Evolutionary conservation across 2,888 invertebrate genomes (phyloP), one percentile per base, ranked within the genome.

Genomic region (Protodeltote pygarga): DNA sequence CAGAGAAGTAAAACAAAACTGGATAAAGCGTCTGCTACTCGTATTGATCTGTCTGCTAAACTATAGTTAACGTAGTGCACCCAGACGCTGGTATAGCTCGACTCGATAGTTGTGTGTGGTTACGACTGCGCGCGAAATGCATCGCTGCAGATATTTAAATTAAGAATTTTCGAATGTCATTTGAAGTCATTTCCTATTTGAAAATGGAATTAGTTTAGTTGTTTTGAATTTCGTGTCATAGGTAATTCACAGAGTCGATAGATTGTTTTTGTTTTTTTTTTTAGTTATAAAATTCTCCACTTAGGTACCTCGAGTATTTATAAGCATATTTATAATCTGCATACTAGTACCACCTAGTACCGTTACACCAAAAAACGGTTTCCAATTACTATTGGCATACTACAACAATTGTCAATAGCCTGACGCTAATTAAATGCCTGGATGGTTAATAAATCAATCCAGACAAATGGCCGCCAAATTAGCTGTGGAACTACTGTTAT

Each of bases 41-140:
- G 66, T 65, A 66, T 66, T 63, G 65, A 65, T 65, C 66, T 38
- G 65, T 66, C 67, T 55, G 60, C 58, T 53, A 50, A 57, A 45
- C 44, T 61, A 49, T 45, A 50, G 55, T 41, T 54, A 50, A 50
- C 60, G 57, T 53, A 53, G 47, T 35, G 64, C 65, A 53, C 47
- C 46, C 65, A 65, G 60, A 63, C 63, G 10, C 39, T 15, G 29
- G 5, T 54, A 47, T 53, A 34, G 27, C 13, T 11, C 20, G 40
- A 60, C 9, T 24, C 17, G 19, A 11, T 32, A 19, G 15, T 6
- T 17, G n/a, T 35, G 8, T 3, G 35, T 17, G 28, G 50, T 13
- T 54, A 17, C 34, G 24, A 5, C 5, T 39, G 28, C 20, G 42
- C 37, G 46, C 29, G 39, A 46, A 35, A 28, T n/a, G 39, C 28